Evolutionary conservation across 1,140 invertebrate genomes (phyloP).

Genomic region (Arion vulgaris): DNA sequence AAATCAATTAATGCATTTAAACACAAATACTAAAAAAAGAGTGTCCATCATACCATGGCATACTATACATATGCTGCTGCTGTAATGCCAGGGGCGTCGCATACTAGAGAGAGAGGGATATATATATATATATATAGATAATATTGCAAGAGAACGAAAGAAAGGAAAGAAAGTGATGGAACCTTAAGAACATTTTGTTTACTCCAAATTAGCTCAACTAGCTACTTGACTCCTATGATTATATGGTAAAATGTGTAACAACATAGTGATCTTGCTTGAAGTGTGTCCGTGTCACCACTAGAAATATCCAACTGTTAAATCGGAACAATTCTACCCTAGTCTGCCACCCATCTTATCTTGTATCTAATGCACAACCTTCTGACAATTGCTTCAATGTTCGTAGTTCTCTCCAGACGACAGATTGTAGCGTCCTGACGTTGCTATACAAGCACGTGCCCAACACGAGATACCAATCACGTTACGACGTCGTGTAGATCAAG

Average conservation of each 20-base stretch:
- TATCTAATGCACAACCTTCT: not conserved
- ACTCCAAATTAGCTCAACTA: not conserved
- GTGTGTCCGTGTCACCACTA: too few species aligned
- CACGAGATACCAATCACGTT: slow-evolving; percentile 28
- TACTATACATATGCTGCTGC: too few species aligned
- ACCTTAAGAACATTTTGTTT: too few species aligned
- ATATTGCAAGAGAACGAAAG: too few species aligned
- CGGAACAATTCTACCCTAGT: not conserved
- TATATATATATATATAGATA: too few species aligned
- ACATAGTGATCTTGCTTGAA: not conserved
- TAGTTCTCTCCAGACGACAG: slow-evolving; percentile 5
- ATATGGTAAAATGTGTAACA: not conserved
- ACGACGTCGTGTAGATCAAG: slow-evolving; percentile 19
- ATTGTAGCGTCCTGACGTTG: slow-evolving; percentile 35
- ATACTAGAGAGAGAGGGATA: too few species aligned
- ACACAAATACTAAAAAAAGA: too few species aligned
- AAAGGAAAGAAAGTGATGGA: too few species aligned
- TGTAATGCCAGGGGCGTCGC: too few species aligned
- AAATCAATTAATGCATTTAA: too few species aligned
- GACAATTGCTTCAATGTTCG: not conserved
- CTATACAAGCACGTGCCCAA: slow-evolving; percentile 32
- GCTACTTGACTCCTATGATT: not conserved
- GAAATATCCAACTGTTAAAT: not conserved
- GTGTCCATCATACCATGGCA: too few species aligned
- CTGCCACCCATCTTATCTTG: not conserved